phyloP scores from a whole-genome alignment of 2,797 vertebrate genomes.

The Sandelia bainsii region DNA sequence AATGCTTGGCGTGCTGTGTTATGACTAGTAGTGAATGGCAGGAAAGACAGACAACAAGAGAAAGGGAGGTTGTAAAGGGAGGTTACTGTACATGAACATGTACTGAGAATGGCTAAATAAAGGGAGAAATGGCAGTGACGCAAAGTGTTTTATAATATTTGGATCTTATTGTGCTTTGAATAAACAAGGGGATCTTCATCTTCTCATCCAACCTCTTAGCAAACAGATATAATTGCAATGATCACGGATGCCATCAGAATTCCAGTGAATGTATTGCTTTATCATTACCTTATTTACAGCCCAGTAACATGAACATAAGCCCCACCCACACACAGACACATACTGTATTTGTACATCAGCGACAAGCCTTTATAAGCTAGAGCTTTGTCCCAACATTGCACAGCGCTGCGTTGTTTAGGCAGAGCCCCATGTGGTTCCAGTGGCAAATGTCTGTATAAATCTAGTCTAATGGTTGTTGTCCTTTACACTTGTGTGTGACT shows the following conservation, averaged over 20 bases:
- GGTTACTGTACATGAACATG: background rate
- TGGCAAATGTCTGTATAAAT: background rate
- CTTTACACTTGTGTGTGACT: slow-evolving; percentile 76
- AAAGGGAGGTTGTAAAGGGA: background rate
- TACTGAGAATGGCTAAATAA: background rate
- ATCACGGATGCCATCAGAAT: slow-evolving; percentile 16
- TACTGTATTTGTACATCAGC: slow-evolving; percentile 16
- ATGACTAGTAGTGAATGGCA: background rate
- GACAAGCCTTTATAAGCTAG: slow-evolving; percentile 14
- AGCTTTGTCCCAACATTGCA: background rate
- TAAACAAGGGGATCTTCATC: slow-evolving; percentile 9
- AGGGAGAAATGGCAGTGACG: slow-evolving; percentile 1
- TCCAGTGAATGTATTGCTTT: slow-evolving; percentile 15
- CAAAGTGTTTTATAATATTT: background rate
- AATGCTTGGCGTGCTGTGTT: background rate
- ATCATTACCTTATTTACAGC: slow-evolving; percentile 18
- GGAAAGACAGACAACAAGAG: slow-evolving; percentile 1
- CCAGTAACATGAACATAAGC: slow-evolving; percentile 6
- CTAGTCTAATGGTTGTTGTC: slow-evolving; percentile 71
- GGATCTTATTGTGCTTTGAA: slow-evolving; percentile 1
- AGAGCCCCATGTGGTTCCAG: background rate
- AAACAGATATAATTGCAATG: slow-evolving; percentile 22
- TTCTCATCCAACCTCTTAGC: slow-evolving; percentile 16
- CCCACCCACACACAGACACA: slow-evolving; percentile 34
- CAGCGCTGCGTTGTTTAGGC: no score